phyloP scores from a whole-genome alignment of 2,797 vertebrate genomes.

The Onychomys leucogaster region DNA sequence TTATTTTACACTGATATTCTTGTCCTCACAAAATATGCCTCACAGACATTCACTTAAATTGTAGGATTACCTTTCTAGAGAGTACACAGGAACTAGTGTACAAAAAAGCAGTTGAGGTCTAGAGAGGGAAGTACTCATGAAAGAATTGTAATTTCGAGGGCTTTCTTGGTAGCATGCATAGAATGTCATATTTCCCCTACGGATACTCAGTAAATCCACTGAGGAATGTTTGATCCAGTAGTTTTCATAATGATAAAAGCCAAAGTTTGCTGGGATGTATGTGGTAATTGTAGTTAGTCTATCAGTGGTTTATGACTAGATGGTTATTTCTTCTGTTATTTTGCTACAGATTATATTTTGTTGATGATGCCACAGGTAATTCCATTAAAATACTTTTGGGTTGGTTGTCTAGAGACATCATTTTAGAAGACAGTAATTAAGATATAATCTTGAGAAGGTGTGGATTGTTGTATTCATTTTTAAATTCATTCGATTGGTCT shows the following conservation, averaged over 20 bases:
- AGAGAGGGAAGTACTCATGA: background rate
- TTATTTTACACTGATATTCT: background rate
- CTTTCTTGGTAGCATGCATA: background rate
- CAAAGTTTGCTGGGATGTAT: background rate
- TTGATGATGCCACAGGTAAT: background rate
- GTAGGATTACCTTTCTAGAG: background rate
- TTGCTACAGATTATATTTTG: background rate
- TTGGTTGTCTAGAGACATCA: background rate
- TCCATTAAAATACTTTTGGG: conserved; percentile 15
- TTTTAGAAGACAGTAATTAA: background rate
- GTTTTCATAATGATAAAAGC: background rate
- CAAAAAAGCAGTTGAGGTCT: background rate
- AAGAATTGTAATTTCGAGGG: background rate
- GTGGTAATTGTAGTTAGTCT: background rate
- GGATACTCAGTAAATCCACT: background rate
- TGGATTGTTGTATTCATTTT: background rate
- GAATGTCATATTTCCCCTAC: background rate
- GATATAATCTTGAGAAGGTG: background rate
- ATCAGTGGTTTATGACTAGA: background rate
- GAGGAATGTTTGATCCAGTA: background rate
- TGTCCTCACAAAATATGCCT: background rate
- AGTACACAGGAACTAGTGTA: background rate
- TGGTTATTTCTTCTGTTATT: background rate
- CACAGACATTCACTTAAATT: background rate
- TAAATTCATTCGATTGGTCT: background rate